These are phyloP conservation scores for Bradypodion ventrale DNA, from an alignment of 2,797 vertebrate species.

Conservation along the genomic window DNA sequence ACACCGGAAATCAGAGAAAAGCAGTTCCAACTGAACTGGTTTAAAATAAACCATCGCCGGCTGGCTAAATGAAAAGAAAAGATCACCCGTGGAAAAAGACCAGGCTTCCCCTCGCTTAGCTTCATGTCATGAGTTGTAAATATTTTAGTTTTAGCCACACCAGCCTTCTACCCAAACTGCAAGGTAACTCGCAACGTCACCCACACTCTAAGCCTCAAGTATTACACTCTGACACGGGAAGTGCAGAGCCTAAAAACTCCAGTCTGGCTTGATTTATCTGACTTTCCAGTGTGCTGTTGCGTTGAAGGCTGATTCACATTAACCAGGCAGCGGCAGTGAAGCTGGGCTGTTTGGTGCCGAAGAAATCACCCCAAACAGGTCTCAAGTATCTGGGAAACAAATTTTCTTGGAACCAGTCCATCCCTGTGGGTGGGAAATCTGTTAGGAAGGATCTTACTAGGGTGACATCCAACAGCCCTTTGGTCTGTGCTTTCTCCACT, in stretches of 20 bases:
- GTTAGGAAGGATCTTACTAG: background rate
- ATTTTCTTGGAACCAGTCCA: background rate
- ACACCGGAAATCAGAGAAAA: no score
- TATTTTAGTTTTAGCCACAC: no score
- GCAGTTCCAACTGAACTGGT: no score
- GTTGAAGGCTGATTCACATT: background rate
- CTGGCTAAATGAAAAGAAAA: no score
- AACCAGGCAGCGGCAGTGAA: background rate
- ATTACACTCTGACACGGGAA: no score
- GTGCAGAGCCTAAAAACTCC: no score
- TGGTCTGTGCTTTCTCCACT: accelerated
- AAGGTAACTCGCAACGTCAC: no score
- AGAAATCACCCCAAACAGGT: background rate
- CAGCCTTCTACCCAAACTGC: no score
- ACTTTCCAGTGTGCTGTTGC: background rate
- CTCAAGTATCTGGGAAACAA: background rate
- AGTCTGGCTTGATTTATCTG: background rate
- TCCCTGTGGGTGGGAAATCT: background rate
- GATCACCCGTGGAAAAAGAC: no score
- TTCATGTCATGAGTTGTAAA: no score
- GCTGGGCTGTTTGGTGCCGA: background rate
- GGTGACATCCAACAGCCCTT: accelerated
- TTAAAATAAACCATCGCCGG: no score
- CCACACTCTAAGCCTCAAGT: background rate
- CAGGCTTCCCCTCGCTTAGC: no score